Percentiles rank a stretch among this genome's conserved stretches.
Evolutionary conservation across 2,113 vertebrate genomes (phyloP).

Genomic region (Cyanoderma ruficeps): DNA sequence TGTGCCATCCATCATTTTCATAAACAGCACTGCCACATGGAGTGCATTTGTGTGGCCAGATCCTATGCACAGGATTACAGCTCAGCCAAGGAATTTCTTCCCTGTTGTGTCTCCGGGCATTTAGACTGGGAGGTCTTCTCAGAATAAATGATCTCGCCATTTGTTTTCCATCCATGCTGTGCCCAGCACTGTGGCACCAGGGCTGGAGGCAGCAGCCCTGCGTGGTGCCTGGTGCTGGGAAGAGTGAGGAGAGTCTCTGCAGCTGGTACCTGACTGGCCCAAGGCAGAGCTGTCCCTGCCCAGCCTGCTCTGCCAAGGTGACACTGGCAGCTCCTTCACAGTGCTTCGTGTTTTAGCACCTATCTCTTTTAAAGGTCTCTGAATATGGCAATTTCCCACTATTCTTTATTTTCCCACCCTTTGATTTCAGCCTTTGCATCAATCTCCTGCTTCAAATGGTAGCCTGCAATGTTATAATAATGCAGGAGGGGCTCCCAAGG

Average conservation of each 20-base stretch:
- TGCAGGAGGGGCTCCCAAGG: neutral
- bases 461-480: neutral
- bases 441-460: neutral
- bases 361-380: neutral
- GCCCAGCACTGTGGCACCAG: constrained; percentile 1
- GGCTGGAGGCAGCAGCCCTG: neutral
- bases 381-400: neutral
- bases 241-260: neutral
- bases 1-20: constrained; percentile 22
- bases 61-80: neutral
- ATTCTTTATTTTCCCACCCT: neutral
- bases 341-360: fast-evolving
- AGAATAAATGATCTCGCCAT: constrained; percentile 17
- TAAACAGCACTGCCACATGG: neutral
- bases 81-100: constrained; percentile 46
- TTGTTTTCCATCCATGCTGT: constrained; percentile 19
- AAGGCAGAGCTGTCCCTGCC: neutral
- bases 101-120: constrained; percentile 1
- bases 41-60: constrained; percentile 26
- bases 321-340: neutral
- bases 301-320: neutral
- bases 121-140: constrained; percentile 41
- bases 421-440: neutral
- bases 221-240: neutral
- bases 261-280: neutral